Base-by-base conservation (phyloP, 1,140 invertebrate species). In the Archivesica marissinica region DNA sequence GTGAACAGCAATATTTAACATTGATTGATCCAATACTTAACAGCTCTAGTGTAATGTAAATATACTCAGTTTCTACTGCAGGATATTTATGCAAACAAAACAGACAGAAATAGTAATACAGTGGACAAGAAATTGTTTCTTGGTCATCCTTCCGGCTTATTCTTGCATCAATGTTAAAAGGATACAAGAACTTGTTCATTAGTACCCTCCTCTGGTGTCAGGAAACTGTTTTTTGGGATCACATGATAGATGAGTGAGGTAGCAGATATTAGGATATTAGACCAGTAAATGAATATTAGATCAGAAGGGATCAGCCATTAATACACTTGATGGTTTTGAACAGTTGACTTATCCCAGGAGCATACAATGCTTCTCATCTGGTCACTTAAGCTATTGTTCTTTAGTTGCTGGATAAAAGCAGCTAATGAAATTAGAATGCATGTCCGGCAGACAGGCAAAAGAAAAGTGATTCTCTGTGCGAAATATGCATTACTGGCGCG, bases 381-480 rank as follows among this genome's bases (percentile, higher is more conserved):
- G 77, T 79, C 77, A 79, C 59, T 79, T 23, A 39, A 59, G 54
- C 0, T 44, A 68, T 68, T 79, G 77, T 66, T 25, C 44, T 35
- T 50, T 20, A 17, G 38, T 11, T 38, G 33, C 17, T 66, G 77
- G 77, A 47, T 79, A 66, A 66, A 47, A 72, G 38, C 30, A 17
- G 6, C 23, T 79, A 79, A 79, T 79, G 56, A 79, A 79, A 79
- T 79, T 79, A 79, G 54, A 52, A 30, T 79, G 77, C 77, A 79
- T 79, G 77, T 79, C 77, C 77, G 52, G 68, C 33, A 50, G 1
- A 15, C 4, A 30, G 54, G 17, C 13, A 39, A 30, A 35, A 35
- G 50, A 50, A 74, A 74, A 74, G 70, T 52, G 52, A 74, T 74
- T 47, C 52, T 25, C 52, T 9, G 70, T 50, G 70, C 50, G 39